A percentile compares a stretch with the other conserved stretches of the same genome.
Evolutionary conservation across 2,888 invertebrate species (phyloP).

Genomic region (Ochropacha duplaris): DNA sequence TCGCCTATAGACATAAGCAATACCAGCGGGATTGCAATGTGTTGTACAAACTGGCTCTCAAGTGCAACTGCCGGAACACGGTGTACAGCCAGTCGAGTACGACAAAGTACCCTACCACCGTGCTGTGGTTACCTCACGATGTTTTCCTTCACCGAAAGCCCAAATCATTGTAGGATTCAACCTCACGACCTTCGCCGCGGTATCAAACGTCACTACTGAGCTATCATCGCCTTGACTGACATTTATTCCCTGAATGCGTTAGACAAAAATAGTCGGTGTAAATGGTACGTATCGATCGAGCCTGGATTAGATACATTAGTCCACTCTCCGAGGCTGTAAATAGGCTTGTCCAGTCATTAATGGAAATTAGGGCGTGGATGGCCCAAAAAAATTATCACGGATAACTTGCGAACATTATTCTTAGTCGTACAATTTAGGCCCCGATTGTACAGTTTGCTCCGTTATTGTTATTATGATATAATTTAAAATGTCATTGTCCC

Average conservation of each 20-base stretch:
- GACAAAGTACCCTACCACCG: too few relatives aligned
- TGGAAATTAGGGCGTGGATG: conserved; percentile 59
- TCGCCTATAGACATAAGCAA: too few relatives aligned
- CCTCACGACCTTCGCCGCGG: too few relatives aligned
- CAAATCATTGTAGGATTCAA: too few relatives aligned
- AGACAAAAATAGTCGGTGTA: background rate
- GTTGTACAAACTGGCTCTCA: too few relatives aligned
- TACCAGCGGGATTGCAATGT: too few relatives aligned
- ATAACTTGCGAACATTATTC: conserved; percentile 46
- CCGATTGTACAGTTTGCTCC: conserved; percentile 44
- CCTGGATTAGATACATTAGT: conserved; percentile 19
- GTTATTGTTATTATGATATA: conserved; percentile 60
- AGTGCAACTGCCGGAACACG: too few relatives aligned
- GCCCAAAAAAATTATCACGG: conserved; percentile 61
- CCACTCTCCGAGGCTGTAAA: conserved; percentile 37
- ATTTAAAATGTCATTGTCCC: conserved; percentile 76
- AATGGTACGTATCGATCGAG: conserved; percentile 23
- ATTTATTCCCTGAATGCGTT: background rate
- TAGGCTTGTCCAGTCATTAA: conserved; percentile 61
- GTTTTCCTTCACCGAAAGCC: too few relatives aligned
- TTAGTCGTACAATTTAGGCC: conserved; percentile 50
- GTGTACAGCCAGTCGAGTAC: too few relatives aligned
- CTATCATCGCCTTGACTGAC: too few relatives aligned
- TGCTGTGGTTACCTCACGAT: too few relatives aligned
- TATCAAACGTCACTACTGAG: too few relatives aligned